These are phyloP conservation scores for Apamea crenata DNA, from an alignment of 2,888 invertebrate genomes.

Conservation along the genomic window DNA sequence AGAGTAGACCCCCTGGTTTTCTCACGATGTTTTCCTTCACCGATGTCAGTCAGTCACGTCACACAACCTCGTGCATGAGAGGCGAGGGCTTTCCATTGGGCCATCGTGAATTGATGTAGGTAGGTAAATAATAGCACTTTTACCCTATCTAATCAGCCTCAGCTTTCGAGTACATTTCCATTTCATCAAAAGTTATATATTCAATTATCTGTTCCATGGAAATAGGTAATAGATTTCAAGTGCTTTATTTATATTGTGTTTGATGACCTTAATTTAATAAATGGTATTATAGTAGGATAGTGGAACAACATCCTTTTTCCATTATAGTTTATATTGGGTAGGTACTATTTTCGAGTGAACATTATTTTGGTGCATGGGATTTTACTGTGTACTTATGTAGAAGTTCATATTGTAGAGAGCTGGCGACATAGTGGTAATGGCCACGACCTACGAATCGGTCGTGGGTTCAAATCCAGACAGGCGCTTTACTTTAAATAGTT, in stretches of 20 bases:
- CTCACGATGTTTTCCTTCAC: no score
- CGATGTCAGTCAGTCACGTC: no score
- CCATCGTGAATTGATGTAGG: background rate
- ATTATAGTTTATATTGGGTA: background rate
- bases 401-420: no score
- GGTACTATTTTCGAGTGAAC: background rate
- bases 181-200: constrained; percentile 12
- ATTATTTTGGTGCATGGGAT: background rate
- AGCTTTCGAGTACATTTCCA: constrained; percentile 16
- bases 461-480: no score
- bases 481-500: no score
- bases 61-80: no score
- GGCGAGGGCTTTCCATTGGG: no score
- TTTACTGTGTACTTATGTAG: background rate
- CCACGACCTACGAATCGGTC: no score
- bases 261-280: constrained; percentile 35
- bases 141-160: constrained; percentile 2
- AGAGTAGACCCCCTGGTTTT: no score
- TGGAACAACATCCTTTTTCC: background rate
- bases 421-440: no score
- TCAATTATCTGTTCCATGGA: constrained; percentile 3
- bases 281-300: constrained; percentile 18
- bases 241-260: constrained; percentile 17
- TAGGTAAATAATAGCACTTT: background rate
- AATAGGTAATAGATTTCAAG: constrained; percentile 27